These are phyloP conservation scores for Cantharis flavilabris DNA, from an alignment of 2,888 invertebrate species.

Conservation along the genomic window DNA sequence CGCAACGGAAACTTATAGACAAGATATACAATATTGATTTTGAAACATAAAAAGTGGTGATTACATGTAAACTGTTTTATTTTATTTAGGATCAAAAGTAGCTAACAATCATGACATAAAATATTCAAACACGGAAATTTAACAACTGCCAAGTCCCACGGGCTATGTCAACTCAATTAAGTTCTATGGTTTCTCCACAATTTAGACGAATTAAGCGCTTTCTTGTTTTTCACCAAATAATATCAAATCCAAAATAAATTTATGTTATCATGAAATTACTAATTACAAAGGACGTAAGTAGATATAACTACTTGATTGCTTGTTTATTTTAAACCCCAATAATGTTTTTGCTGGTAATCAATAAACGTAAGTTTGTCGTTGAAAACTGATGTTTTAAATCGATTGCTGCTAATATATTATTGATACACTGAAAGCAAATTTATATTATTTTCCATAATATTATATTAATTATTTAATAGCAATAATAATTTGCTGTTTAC, in stretches of 20 bases:
- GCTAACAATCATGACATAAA: not conserved
- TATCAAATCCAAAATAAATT: not conserved
- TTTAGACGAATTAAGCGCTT: not conserved
- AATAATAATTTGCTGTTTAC: too few relatives aligned
- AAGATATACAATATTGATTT: not conserved
- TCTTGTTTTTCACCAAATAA: not conserved
- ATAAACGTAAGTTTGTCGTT: not conserved
- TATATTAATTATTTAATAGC: too few relatives aligned
- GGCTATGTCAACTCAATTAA: conserved; percentile 23
- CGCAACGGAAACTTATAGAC: not conserved
- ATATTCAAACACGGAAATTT: conserved; percentile 12
- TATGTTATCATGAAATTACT: not conserved
- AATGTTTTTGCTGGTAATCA: not conserved
- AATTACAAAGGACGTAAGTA: not conserved
- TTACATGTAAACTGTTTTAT: not conserved
- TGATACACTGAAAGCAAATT: not conserved
- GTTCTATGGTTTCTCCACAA: not conserved
- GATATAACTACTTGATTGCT: not conserved
- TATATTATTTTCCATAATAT: not conserved
- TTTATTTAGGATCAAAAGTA: not conserved
- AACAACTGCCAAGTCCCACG: conserved; percentile 24
- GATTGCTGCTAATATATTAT: not conserved
- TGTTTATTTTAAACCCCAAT: not conserved
- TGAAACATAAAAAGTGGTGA: not conserved
- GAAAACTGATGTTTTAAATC: not conserved